These are phyloP conservation scores for Ornithorhynchus anatinus DNA, from an alignment of 2,113 vertebrate species.

Conservation along the genomic window DNA sequence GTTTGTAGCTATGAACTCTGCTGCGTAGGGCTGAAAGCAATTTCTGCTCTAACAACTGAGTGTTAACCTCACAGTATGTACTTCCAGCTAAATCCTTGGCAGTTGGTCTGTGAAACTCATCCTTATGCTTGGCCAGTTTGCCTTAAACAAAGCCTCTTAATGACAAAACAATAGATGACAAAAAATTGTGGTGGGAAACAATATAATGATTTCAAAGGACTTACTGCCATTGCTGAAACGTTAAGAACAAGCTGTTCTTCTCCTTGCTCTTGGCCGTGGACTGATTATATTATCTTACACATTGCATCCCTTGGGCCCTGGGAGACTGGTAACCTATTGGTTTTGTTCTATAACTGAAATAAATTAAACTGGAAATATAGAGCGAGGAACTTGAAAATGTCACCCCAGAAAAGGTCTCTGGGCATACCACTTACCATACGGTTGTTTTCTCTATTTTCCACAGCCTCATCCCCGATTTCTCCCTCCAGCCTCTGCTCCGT, in stretches of 20 bases:
- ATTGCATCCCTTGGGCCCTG: neutral
- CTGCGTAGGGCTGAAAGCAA: neutral
- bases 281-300: neutral
- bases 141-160: conserved; percentile 26
- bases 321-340: neutral
- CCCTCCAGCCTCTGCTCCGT: neutral
- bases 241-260: neutral
- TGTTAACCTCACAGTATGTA: neutral
- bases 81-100: neutral
- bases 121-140: neutral
- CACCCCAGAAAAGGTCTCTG: neutral
- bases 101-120: conserved; percentile 3
- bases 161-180: conserved; percentile 18
- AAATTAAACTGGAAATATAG: neutral
- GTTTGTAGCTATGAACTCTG: conserved; percentile 3
- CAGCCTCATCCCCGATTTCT: neutral
- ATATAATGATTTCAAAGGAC: conserved; percentile 10
- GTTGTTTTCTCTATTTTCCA: neutral
- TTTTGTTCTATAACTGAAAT: neutral
- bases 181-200: conserved; percentile 27
- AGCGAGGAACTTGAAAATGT: neutral
- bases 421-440: neutral
- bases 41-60: neutral
- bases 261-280: neutral
- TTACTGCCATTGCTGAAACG: conserved; percentile 20